Percentiles rank a stretch among this genome's conserved stretches.
These are phyloP conservation scores for Dendrophyllia cribrosa DNA, from an alignment of 64 coral and sea anemone genomes.

Conservation along the genomic window DNA sequence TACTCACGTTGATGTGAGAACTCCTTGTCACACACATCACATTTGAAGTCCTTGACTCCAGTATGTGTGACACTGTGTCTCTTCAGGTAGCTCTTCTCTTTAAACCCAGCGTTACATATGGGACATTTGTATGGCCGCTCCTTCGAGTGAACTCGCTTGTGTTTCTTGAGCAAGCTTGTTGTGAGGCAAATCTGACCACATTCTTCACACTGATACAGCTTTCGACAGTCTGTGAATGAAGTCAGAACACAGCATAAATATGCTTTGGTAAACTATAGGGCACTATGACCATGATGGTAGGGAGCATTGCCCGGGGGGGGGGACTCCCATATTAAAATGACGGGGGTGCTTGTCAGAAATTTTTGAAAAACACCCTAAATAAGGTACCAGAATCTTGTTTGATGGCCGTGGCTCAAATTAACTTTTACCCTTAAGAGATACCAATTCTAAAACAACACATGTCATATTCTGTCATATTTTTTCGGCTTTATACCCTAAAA, in stretches of 20 bases:
- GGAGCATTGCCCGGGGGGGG: too few relatives aligned
- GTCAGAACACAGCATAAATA: not conserved
- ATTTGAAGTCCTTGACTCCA: slow-evolving; percentile 34
- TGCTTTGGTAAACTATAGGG: too few relatives aligned
- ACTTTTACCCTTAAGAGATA: too few relatives aligned
- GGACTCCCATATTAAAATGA: too few relatives aligned
- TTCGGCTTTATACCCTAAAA: too few relatives aligned
- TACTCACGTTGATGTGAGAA: slow-evolving; percentile 37
- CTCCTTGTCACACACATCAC: slow-evolving; percentile 11
- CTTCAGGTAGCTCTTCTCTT: slow-evolving; percentile 31
- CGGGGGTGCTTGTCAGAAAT: too few relatives aligned
- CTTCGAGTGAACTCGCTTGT: slow-evolving; percentile 18
- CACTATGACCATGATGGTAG: too few relatives aligned
- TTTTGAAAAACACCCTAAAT: too few relatives aligned
- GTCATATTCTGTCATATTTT: too few relatives aligned
- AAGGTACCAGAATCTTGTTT: too few relatives aligned
- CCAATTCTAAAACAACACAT: too few relatives aligned
- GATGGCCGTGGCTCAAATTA: too few relatives aligned
- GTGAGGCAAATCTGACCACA: slow-evolving; percentile 29
- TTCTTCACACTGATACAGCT: slow-evolving; percentile 5
- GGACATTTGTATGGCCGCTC: slow-evolving; percentile 23
- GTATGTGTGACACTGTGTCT: not conserved
- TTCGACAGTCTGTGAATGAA: slow-evolving; percentile 6
- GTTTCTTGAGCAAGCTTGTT: slow-evolving; percentile 18
- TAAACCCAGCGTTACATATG: slow-evolving; percentile 6